Percentiles rank a stretch among this genome's conserved stretches.
phyloP scores from a whole-genome alignment of 2,888 invertebrate genomes.

The Drosophila hawaiiensis region DNA sequence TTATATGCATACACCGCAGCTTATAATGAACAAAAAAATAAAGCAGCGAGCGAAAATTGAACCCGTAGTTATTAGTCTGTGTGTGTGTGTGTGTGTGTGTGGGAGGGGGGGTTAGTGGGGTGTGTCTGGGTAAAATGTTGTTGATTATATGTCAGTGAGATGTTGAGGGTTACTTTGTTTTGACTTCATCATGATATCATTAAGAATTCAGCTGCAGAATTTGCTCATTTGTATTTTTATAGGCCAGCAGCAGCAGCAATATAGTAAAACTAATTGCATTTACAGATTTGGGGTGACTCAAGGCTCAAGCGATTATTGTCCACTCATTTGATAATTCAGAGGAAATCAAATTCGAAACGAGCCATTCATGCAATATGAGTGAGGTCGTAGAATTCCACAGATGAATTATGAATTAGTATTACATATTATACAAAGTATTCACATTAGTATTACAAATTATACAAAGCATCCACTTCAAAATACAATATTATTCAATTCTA shows the following conservation, averaged over 20 bases:
- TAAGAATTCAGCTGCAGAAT: constrained; percentile 1
- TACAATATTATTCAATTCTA: not conserved
- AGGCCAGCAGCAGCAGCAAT: not conserved
- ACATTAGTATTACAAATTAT: not conserved
- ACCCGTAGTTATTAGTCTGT: constrained; percentile 17
- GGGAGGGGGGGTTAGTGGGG: not conserved
- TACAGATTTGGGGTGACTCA: not conserved
- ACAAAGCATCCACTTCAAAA: not conserved
- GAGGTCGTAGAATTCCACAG: not conserved
- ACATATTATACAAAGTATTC: not conserved
- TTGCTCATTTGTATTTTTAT: not conserved
- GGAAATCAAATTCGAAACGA: not conserved
- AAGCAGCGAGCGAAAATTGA: constrained; percentile 14
- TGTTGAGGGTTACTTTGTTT: constrained; percentile 7
- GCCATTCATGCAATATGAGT: not conserved
- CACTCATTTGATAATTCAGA: not conserved
- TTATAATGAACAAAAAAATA: constrained; percentile 12
- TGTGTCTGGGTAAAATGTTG: constrained; percentile 2
- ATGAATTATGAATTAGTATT: not conserved
- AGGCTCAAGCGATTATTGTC: not conserved
- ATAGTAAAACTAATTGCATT: not conserved
- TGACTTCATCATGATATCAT: constrained; percentile 24
- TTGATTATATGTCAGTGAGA: constrained; percentile 18
- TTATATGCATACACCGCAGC: not conserved
- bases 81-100: not conserved